A percentile compares a stretch with the other conserved stretches of the same genome.
Evolutionary conservation across 2,113 vertebrate genomes (phyloP).

Genomic region (Chiloscyllium plagiosum): DNA sequence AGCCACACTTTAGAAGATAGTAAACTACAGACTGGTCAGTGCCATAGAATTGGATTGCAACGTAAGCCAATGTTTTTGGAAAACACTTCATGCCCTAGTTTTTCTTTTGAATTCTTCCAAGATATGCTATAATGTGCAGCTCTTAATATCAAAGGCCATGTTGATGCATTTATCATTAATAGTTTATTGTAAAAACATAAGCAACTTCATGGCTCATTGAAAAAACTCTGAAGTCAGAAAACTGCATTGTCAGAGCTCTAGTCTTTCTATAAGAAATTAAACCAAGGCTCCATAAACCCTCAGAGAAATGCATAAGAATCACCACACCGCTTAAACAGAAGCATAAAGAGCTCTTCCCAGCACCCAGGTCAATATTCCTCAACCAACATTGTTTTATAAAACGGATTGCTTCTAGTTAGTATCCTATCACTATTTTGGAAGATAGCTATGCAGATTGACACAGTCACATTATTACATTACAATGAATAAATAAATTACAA

Average conservation of each 20-base stretch:
- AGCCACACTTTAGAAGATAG: background rate
- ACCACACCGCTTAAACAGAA: background rate
- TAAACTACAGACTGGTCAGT: background rate
- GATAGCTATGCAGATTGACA: background rate
- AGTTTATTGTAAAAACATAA: background rate
- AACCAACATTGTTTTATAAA: background rate
- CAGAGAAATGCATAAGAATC: background rate
- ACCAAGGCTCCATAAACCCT: background rate
- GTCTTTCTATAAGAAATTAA: background rate
- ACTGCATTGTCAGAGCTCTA: background rate
- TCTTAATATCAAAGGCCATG: background rate
- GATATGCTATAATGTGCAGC: background rate
- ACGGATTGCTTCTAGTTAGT: background rate
- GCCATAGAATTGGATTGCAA: background rate
- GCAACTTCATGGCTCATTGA: background rate
- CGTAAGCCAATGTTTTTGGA: background rate
- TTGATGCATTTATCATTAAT: background rate
- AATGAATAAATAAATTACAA: background rate
- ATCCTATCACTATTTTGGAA: background rate
- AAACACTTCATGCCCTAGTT: background rate
- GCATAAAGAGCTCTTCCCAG: background rate
- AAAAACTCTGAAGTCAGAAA: background rate
- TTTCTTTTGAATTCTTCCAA: background rate
- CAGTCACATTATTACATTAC: background rate
- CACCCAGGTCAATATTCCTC: background rate